Base-by-base conservation (phyloP, 2,113 vertebrate genomes). In the Muscicapa adusta region DNA sequence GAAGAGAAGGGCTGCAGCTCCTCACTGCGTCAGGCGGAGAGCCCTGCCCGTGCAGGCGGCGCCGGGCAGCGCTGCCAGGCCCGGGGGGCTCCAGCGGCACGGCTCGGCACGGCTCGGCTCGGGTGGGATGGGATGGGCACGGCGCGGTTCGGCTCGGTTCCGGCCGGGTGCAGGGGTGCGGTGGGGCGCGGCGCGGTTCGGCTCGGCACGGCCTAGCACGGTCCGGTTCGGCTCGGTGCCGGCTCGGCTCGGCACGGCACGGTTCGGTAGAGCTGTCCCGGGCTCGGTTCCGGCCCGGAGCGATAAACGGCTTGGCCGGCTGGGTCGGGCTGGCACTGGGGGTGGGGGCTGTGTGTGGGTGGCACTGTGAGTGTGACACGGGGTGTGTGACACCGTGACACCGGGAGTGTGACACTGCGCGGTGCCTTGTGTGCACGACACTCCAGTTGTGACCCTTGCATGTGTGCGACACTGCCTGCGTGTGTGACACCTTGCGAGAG, bases 21-120 rank as follows among this genome's bases (percentile, higher is more conserved):
- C 98, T 98, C 98, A 98, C 97, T 98, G 98, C 98, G 98, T 98
- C 98, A 98, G 97, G 97, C 96, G 47, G 96, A 95, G 95, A 97
- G 96, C 96, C 96, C 94, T 95, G 90, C 94, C 92, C 89, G 94
- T 90, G 93, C 93, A 57, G 93, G 95, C 91, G 82, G 95, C 91
- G 89, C 73, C 81, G 91, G 93, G 92, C 72, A 97, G 95, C 96
- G 93, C 93, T 96, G 95, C 76, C 94, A 78, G 94, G 91, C 89
- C 89, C 89, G 71, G 45, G 40, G 88, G 63, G 85, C 65, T 9
- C 47, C 5, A 48, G 47, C 47, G 47, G 47, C 45, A 47, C 45
- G 45, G 43, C 51, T 66, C 58, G 53, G 80, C 65, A 7, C 53
- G 56, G 71, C 68, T 60, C 36, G 45, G 72, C 50, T 19, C 50